Evolutionary conservation across 2,797 vertebrate species (phyloP).

Genomic region (Semaprochilodus insignis): DNA sequence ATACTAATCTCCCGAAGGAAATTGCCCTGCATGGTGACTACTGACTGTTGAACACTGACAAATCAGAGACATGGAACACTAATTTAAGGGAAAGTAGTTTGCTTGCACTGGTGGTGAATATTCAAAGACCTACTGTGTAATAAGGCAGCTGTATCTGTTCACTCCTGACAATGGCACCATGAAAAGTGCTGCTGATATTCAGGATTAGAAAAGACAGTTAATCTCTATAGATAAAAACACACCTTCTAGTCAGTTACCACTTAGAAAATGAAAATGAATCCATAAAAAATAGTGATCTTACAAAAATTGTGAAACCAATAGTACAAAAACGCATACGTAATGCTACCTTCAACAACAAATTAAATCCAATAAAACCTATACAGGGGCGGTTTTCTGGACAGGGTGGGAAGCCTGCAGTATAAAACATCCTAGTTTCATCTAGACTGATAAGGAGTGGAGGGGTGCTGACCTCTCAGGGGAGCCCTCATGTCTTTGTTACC

Average conservation of each 20-base stretch:
- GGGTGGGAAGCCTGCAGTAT: neutral
- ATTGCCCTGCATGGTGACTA: neutral
- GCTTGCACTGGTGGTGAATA: constrained; percentile 5
- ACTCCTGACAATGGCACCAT: neutral
- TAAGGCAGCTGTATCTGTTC: constrained; percentile 27
- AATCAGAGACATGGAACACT: neutral
- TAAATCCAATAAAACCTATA: neutral
- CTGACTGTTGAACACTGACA: neutral
- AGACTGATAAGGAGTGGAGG: too few relatives aligned
- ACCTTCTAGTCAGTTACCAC: neutral
- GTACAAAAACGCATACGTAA: neutral
- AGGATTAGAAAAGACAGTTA: neutral
- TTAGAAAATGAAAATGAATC: neutral
- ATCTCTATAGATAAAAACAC: neutral
- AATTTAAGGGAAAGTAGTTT: constrained; percentile 8
- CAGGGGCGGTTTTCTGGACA: constrained; percentile 5
- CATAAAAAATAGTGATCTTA: neutral
- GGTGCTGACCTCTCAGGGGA: too few relatives aligned
- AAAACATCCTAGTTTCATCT: neutral
- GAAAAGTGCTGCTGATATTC: neutral
- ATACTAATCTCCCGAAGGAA: neutral
- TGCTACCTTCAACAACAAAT: neutral
- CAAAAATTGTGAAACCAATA: neutral
- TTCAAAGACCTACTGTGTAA: neutral
- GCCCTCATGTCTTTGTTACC: too few relatives aligned